Percentiles rank a stretch among this genome's conserved stretches.
Evolutionary conservation across 2,113 vertebrate genomes (phyloP).

Genomic region (Sula dactylatra): DNA sequence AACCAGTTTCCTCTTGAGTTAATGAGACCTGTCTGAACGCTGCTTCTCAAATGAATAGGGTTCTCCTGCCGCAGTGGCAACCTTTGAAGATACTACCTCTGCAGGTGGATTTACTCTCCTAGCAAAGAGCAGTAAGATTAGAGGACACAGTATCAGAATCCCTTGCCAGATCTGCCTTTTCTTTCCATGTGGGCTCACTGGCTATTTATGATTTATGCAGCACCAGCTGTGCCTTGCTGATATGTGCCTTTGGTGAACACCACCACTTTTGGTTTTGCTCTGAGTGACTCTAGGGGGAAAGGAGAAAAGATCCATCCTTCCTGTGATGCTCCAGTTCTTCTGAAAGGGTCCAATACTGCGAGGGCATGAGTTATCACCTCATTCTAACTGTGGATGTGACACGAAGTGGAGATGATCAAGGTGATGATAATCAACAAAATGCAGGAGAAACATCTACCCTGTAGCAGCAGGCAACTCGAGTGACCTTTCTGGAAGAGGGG

Average conservation of each 20-base stretch:
- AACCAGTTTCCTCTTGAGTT: not conserved
- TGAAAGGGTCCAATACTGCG: accelerated
- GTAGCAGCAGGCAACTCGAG: not conserved
- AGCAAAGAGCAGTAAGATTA: not conserved
- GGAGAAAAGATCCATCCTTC: not conserved
- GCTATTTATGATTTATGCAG: not conserved
- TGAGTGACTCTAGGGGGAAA: not conserved
- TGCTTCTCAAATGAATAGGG: not conserved
- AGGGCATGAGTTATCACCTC: not conserved
- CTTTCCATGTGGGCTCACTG: not conserved
- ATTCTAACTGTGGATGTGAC: not conserved
- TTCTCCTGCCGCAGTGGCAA: not conserved
- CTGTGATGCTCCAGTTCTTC: not conserved
- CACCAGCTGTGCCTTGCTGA: not conserved
- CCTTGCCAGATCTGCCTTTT: not conserved
- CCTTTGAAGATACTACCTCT: not conserved
- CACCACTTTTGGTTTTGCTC: not conserved
- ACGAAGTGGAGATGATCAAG: not conserved
- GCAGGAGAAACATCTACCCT: not conserved
- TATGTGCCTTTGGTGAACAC: not conserved
- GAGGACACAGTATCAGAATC: not conserved
- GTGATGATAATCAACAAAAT: not conserved
- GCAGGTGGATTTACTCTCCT: not conserved
- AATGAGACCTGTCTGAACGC: not conserved
- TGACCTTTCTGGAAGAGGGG: not conserved